Evolutionary conservation across 2,888 invertebrate genomes (phyloP).

Genomic region (Spisula solida): DNA sequence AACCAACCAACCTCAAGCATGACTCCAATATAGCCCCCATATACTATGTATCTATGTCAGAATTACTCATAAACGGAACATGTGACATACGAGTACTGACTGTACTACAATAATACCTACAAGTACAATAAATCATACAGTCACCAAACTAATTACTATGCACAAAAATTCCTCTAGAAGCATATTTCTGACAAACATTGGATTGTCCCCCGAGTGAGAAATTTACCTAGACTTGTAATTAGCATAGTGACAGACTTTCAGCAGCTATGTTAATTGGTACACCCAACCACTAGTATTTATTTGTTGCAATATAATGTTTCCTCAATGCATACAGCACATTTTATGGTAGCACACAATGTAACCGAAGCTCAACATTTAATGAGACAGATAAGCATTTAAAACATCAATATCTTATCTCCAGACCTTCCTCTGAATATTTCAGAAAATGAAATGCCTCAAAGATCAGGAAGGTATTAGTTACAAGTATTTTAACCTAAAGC

Average conservation of each 20-base stretch:
- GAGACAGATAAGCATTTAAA: background rate
- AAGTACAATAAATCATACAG: background rate
- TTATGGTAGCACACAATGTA: too few species aligned
- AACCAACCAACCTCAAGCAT: too few species aligned
- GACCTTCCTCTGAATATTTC: too few species aligned
- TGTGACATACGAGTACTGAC: background rate
- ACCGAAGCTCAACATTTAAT: background rate
- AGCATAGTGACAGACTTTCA: background rate
- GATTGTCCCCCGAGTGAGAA: background rate
- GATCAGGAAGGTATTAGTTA: too few species aligned
- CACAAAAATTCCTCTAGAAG: background rate
- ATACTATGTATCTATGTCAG: too few species aligned
- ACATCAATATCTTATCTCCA: too few species aligned
- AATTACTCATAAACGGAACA: background rate
- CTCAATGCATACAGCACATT: too few species aligned
- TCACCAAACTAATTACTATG: background rate
- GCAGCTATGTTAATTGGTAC: conserved; percentile 5
- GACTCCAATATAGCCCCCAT: too few species aligned
- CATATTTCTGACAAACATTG: background rate
- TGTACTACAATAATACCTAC: background rate
- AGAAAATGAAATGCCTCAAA: too few species aligned
- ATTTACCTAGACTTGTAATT: background rate
- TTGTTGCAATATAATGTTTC: too few species aligned
- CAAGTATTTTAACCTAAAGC: too few species aligned
- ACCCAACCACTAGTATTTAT: background rate